These are phyloP conservation scores for Helicoverpa armigera DNA, from an alignment of 1,140 invertebrate species.

Conservation along the genomic window DNA sequence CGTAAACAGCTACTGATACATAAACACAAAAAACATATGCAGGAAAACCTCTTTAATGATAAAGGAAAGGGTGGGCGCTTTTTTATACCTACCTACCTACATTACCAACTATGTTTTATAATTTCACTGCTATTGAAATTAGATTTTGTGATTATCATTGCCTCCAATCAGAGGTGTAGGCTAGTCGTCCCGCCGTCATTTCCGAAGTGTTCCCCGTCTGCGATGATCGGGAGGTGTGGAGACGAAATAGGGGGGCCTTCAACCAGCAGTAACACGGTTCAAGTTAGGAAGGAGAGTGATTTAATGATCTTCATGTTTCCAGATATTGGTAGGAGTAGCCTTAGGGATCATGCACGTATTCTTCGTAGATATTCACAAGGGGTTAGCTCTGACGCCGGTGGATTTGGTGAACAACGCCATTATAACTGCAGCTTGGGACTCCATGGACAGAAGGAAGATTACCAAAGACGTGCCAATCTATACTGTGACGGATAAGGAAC, in stretches of 20 bases:
- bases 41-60: too few species aligned
- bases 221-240: background rate
- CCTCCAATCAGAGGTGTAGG: too few species aligned
- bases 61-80: too few species aligned
- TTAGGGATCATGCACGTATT: conserved; percentile 54
- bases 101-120: too few species aligned
- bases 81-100: too few species aligned
- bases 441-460: background rate
- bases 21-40: too few species aligned
- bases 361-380: conserved; percentile 1
- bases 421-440: conserved; percentile 55
- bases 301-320: background rate
- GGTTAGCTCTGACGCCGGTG: conserved; percentile 56
- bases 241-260: background rate
- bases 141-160: too few species aligned
- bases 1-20: too few species aligned
- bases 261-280: background rate
- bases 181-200: too few species aligned
- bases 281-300: background rate
- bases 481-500: background rate
- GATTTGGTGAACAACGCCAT: conserved; percentile 62
- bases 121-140: too few species aligned
- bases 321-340: conserved; percentile 1
- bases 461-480: background rate
- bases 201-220: too few species aligned